Conservation (phyloP, 2,797 vertebrate genomes). For the Sebastes itinus region DNA sequence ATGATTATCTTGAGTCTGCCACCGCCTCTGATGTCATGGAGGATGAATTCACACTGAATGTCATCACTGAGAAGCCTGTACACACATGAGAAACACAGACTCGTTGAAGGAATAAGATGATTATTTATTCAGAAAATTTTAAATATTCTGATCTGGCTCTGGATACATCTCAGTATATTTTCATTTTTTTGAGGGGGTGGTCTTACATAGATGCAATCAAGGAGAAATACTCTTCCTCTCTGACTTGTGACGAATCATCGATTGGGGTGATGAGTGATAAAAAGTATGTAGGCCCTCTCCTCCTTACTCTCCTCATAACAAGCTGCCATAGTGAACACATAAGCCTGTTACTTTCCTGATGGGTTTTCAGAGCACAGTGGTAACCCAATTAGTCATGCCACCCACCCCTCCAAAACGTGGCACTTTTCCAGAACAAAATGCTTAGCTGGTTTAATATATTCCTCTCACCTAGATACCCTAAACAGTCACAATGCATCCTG, state of each 20-base stretch:
- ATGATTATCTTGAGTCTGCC: slow-evolving; percentile 19
- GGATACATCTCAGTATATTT: background rate
- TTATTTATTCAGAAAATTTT: slow-evolving; percentile 64
- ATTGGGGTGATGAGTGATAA: slow-evolving; percentile 47
- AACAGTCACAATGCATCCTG: slow-evolving; percentile 40
- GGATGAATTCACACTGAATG: slow-evolving; percentile 55
- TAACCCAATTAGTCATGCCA: slow-evolving; percentile 73
- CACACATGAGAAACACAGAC: slow-evolving; percentile 20
- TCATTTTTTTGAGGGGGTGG: slow-evolving; percentile 12
- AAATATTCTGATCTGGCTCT: slow-evolving; percentile 36
- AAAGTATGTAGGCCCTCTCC: slow-evolving; percentile 34
- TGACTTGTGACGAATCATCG: slow-evolving; percentile 41
- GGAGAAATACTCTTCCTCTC: slow-evolving; percentile 14
- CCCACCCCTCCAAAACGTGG: slow-evolving; percentile 57
- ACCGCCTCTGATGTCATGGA: slow-evolving; percentile 15
- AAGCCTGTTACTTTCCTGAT: slow-evolving; percentile 72
- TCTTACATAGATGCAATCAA: slow-evolving; percentile 32
- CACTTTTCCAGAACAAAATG: slow-evolving; percentile 65
- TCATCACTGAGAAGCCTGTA: slow-evolving; percentile 18
- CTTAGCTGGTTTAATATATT: slow-evolving; percentile 62
- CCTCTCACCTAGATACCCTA: slow-evolving; percentile 51
- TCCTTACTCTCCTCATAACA: slow-evolving; percentile 50
- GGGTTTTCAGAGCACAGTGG: slow-evolving; percentile 65
- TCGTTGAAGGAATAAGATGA: slow-evolving; percentile 1
- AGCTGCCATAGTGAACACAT: slow-evolving; percentile 64